A percentile compares a stretch with the other conserved stretches of the same genome.
These are phyloP conservation scores for Sericinus montela DNA, from an alignment of 2,888 invertebrate genomes.

Conservation along the genomic window DNA sequence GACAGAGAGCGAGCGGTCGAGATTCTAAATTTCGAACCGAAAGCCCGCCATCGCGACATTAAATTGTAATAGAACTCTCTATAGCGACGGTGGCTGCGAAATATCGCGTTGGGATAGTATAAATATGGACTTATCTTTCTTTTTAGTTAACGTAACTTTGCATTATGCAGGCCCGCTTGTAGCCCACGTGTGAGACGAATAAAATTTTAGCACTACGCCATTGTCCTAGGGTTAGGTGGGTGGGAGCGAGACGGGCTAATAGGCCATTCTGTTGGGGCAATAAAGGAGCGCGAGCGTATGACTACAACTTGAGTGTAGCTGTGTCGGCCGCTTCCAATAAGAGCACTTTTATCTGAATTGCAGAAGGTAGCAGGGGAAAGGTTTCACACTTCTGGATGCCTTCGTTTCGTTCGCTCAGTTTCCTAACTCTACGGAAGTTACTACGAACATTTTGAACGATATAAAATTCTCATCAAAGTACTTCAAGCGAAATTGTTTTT, in stretches of 20 bases:
- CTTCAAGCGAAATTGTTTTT: too few relatives aligned
- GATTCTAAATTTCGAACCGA: conserved; percentile 58
- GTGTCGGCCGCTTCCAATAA: conserved; percentile 46
- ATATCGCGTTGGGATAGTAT: conserved; percentile 71
- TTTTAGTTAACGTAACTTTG: conserved; percentile 74
- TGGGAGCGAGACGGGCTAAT: conserved; percentile 44
- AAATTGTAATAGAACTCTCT: conserved; percentile 79
- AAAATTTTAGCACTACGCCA: conserved; percentile 74
- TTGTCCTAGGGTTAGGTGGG: conserved; percentile 59
- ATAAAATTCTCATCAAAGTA: background rate
- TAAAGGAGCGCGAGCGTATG: conserved; percentile 60
- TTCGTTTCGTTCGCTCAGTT: conserved; percentile 1
- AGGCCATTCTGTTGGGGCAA: conserved; percentile 60
- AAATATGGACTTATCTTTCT: conserved; percentile 78
- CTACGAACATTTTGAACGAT: background rate
- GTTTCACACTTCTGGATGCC: conserved; percentile 33
- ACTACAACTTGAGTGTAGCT: conserved; percentile 53
- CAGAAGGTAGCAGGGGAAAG: conserved; percentile 34
- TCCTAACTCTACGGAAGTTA: background rate
- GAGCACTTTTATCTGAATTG: conserved; percentile 52
- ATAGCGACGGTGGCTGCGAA: conserved; percentile 69
- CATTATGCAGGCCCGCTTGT: conserved; percentile 65
- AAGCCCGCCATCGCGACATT: conserved; percentile 64
- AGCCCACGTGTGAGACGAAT: conserved; percentile 72
- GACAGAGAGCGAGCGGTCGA: conserved; percentile 29